Base-by-base conservation (phyloP, 2,888 invertebrate species). In the Hypomecis punctinalis region DNA sequence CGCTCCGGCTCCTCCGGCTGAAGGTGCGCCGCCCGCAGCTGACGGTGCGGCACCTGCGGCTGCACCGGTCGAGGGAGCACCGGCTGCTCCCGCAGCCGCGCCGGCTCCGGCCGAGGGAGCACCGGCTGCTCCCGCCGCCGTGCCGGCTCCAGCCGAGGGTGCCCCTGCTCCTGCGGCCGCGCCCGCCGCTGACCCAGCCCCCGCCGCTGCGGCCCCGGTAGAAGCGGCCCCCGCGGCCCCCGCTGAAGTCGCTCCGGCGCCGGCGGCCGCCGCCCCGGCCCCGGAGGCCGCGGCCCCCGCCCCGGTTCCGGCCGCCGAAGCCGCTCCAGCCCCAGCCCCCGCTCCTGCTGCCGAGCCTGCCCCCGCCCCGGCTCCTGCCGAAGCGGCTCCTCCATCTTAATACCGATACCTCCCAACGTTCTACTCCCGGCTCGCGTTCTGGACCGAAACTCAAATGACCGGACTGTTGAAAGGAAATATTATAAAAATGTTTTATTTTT, bases 11-110 rank as follows among this genome's bases (percentile, higher is more conserved):
- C 77, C 79, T 3, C 77, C 81, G 0, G 79, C 83, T 36, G 91
- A 88, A 63, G 88, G 84, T 4, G 86, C 83, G 5, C 36, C 51
- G 10, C 55, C 59, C 1, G 76, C 74, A 6, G 74, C 75, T 5
- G 76, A 75, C 4, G 78, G 74, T 0, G 76, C 75, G 0, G 74
- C 71, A 0, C 73, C 76, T 0, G 74, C 70, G 0, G 72, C 74
- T 51, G 74, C 81, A 0, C 75, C 85, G 8, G 82, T 78, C 9
- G 80, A 80, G 33, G 85, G 78, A 0, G 81, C 85, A 0, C 76
- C 85, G 0, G 75, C 69, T 0, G 67, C 76, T 67, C 53, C 60
- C 2, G 6, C 39, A 1, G 81, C 83, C 11, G 80, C 84, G 0
- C 76, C 86, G 0, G 74, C 70, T 13, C 13, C 46, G 6, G 80